phyloP scores from a whole-genome alignment of 2,113 vertebrate species.

The Urocolius indicus region DNA sequence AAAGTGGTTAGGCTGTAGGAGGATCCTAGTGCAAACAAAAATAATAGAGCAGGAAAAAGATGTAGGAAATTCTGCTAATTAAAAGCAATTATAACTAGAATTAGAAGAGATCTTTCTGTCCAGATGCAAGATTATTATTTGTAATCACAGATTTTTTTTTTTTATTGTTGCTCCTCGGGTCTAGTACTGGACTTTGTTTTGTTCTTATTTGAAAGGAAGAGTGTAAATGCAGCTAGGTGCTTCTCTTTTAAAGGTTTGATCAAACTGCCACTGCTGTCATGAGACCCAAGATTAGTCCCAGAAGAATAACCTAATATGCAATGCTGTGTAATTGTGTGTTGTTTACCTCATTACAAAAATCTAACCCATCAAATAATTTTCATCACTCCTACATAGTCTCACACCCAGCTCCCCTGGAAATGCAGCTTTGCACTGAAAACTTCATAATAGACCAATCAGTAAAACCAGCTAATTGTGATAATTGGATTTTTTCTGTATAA shows the following conservation, averaged over 20 bases:
- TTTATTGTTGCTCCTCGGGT: neutral
- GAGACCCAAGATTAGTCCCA: slow-evolving; percentile 30
- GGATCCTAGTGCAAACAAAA: neutral
- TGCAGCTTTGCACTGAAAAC: slow-evolving; percentile 11
- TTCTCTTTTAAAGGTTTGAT: slow-evolving; percentile 45
- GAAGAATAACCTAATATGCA: slow-evolving; percentile 45
- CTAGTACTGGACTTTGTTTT: neutral
- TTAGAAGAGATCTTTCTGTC: neutral
- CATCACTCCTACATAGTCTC: slow-evolving; percentile 27
- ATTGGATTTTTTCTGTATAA: slow-evolving; percentile 71
- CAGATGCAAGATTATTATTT: neutral
- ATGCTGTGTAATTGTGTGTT: slow-evolving; percentile 30
- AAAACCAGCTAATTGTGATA: slow-evolving; percentile 73
- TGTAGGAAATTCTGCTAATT: slow-evolving; percentile 4
- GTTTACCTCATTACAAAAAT: slow-evolving; percentile 65
- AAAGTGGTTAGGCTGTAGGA: neutral
- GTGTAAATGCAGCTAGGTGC: slow-evolving; percentile 14
- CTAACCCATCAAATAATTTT: slow-evolving; percentile 60
- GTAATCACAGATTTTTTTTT: neutral
- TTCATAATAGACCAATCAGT: slow-evolving; percentile 57
- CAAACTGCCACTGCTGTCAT: slow-evolving; percentile 42
- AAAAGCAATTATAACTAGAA: slow-evolving; percentile 3
- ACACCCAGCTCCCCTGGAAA: slow-evolving; percentile 51
- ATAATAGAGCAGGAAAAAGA: neutral
- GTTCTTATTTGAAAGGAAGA: slow-evolving; percentile 40